These are phyloP conservation scores for Quadroppia sp. DNA, from an alignment of 2,888 invertebrate genomes.

Conservation along the genomic window DNA sequence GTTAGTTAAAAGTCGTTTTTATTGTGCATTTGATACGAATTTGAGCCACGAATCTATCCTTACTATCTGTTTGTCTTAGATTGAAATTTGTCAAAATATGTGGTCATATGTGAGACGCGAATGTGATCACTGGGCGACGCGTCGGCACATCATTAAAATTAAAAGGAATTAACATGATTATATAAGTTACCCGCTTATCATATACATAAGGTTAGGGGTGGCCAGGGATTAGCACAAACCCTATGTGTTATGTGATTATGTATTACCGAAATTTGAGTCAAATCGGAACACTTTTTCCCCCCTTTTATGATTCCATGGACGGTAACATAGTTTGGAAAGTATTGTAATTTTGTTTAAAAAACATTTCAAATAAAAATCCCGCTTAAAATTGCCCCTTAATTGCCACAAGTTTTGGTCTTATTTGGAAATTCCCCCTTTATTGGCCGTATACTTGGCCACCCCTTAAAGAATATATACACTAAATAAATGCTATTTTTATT, in stretches of 20 bases:
- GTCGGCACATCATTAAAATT: constrained; percentile 29
- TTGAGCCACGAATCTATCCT: constrained; percentile 25
- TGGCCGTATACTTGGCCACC: background rate
- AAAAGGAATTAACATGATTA: constrained; percentile 36
- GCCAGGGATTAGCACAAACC: background rate
- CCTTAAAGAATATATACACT: constrained; percentile 29
- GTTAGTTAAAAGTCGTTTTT: constrained; percentile 12
- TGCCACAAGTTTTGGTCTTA: too few relatives aligned
- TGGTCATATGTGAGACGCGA: background rate
- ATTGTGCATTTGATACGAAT: constrained; percentile 31
- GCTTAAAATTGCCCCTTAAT: too few relatives aligned
- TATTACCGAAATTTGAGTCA: too few relatives aligned
- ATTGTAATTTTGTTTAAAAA: too few relatives aligned
- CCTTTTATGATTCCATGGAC: too few relatives aligned
- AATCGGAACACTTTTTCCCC: too few relatives aligned
- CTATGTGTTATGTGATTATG: too few relatives aligned
- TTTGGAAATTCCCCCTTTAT: too few relatives aligned
- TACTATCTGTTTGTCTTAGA: background rate
- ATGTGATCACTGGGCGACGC: constrained; percentile 32
- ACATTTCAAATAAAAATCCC: too few relatives aligned
- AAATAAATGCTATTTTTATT: constrained; percentile 28
- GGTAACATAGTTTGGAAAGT: too few relatives aligned
- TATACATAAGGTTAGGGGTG: background rate
- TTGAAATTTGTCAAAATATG: background rate
- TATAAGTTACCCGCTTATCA: constrained; percentile 29